phyloP scores from a whole-genome alignment of 2,888 invertebrate genomes.

The Caenorhabditis imperialis region DNA sequence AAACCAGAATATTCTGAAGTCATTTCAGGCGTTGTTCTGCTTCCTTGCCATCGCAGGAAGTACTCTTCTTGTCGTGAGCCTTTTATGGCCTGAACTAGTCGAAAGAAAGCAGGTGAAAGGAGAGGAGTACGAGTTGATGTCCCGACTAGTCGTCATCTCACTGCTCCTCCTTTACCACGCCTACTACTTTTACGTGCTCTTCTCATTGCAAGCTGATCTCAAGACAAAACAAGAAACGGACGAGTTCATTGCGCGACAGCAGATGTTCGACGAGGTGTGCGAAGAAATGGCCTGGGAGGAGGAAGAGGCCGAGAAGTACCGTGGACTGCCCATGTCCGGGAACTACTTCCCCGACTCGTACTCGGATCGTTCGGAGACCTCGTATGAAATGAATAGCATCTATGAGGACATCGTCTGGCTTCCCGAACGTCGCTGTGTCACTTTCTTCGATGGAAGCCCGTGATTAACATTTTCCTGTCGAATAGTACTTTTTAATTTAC shows the following conservation, averaged over 20 bases:
- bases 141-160: neutral
- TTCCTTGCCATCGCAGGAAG: conserved; percentile 2
- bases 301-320: conserved; percentile 18
- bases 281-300: conserved; percentile 43
- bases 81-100: too few relatives aligned
- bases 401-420: too few relatives aligned
- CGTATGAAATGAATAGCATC: conserved; percentile 6
- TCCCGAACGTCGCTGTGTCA: conserved; percentile 5
- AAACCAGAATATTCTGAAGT: too few relatives aligned
- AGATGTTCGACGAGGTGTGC: conserved; percentile 39
- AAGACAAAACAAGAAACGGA: conserved; percentile 5
- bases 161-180: conserved; percentile 16
- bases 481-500: conserved; percentile 2
- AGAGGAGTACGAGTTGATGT: neutral
- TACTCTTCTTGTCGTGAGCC: neutral
- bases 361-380: neutral
- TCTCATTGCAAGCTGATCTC: conserved; percentile 7
- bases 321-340: neutral
- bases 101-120: too few relatives aligned
- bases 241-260: conserved; percentile 19
- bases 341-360: neutral
- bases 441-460: conserved; percentile 12
- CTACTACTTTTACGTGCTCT: conserved; percentile 7
- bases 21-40: conserved; percentile 5
- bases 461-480: neutral